Percentiles rank a stretch among this genome's conserved stretches.
Evolutionary conservation across 2,888 invertebrate species (phyloP).

Genomic region (Oxystoma pomonae): DNA sequence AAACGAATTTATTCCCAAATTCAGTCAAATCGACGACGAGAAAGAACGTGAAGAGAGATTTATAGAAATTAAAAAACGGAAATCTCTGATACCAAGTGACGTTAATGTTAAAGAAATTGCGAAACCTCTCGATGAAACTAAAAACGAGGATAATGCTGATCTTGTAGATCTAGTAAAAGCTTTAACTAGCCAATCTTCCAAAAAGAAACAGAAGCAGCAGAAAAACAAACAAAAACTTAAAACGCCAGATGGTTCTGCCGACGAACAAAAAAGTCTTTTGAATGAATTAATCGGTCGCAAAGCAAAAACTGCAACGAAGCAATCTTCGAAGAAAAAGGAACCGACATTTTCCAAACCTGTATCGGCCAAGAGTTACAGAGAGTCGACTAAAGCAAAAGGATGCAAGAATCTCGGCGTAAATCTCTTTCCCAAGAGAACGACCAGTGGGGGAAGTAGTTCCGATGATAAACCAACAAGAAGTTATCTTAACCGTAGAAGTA

Average conservation of each 20-base stretch:
- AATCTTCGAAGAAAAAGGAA: neutral
- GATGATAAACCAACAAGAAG: slow-evolving; percentile 5
- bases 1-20: slow-evolving; percentile 11
- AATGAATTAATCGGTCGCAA: neutral
- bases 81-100: slow-evolving; percentile 5
- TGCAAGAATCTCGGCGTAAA: neutral
- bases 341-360: neutral
- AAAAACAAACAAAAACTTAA: neutral
- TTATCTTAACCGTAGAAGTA: slow-evolving; percentile 33
- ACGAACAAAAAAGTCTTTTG: neutral
- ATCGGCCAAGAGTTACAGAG: neutral
- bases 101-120: neutral
- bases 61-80: slow-evolving; percentile 14
- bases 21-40: slow-evolving; percentile 22
- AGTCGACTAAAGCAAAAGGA: neutral
- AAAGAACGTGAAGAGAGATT: slow-evolving; percentile 26
- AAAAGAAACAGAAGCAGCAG: neutral
- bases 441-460: slow-evolving; percentile 4
- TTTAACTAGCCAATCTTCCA: neutral
- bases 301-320: neutral
- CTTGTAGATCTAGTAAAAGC: neutral
- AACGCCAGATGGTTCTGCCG: neutral
- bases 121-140: neutral
- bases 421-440: neutral
- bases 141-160: neutral